Evolutionary conservation across 2,113 vertebrate species (phyloP).

Genomic region (Cheilinus undulatus): DNA sequence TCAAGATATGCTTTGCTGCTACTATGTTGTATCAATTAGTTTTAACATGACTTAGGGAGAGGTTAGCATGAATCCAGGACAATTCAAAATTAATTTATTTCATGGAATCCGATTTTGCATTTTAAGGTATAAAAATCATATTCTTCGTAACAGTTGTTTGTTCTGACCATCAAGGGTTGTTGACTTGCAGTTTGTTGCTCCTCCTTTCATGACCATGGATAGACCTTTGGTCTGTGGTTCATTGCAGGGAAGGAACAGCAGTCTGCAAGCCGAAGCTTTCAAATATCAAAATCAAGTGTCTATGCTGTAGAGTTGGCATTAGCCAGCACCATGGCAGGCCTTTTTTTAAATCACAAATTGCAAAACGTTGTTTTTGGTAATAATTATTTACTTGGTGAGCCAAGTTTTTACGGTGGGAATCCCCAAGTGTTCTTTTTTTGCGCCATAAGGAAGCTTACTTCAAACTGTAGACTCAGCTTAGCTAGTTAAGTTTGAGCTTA

Average conservation of each 20-base stretch:
- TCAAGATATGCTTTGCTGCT: neutral
- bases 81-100: neutral
- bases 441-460: conserved; percentile 11
- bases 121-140: neutral
- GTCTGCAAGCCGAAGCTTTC: conserved; percentile 41
- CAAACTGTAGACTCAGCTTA: conserved; percentile 14
- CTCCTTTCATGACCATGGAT: conserved; percentile 11
- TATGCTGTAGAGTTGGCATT: neutral
- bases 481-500: conserved; percentile 32
- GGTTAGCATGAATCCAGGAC: neutral
- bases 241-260: conserved; percentile 35
- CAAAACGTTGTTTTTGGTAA: neutral
- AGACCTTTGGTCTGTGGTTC: conserved; percentile 3
- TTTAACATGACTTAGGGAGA: neutral
- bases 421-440: conserved; percentile 22
- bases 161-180: conserved; percentile 8
- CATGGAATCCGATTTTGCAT: neutral
- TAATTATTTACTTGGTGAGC: neutral
- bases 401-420: conserved; percentile 23
- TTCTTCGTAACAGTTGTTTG: conserved; percentile 14
- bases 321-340: neutral
- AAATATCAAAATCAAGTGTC: neutral
- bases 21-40: neutral
- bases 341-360: neutral
- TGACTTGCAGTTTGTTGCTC: conserved; percentile 57